Evolutionary conservation across 2,888 invertebrate species (phyloP), one percentile per base, ranked within the genome.

Genomic region (Aspidapion aeneum): DNA sequence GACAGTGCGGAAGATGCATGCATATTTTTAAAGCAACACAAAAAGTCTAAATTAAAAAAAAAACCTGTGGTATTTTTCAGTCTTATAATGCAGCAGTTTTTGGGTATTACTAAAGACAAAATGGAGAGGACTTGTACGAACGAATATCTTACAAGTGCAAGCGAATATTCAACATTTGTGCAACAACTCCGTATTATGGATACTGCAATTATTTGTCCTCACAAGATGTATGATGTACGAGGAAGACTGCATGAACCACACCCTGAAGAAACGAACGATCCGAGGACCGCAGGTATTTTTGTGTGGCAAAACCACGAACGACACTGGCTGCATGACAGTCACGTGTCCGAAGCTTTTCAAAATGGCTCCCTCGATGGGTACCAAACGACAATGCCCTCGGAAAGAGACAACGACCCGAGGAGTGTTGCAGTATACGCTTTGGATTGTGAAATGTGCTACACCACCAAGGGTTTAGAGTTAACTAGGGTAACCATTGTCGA

Each of bases 391-490:
- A 70, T 80, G 70, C 72, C 75, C 1, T 78, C 80, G 9, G 82
- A 83, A 50, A 71, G 63, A 51, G 77, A 77, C 18, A 75, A 78
- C 68, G 84, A 85, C 70, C n/a, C 76, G 0, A 81, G 84, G 12
- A 89, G 90, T 74, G 88, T 87, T 79, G 89, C 90, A 55, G 87
- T 96, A 17, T 98, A 88, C 79, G 93, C 97, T 16, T 81, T 98
- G 66, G 99, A 99, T 83, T 99, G 99, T 85, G 99, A 99, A 85
- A 98, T 98, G 98, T 94, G 95, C 77, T 96, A 96, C 76, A 98
- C 98, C 1, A 94, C 93, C 3, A 87, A 87, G 73, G 98, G 98
- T 2, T 83, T 91, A 68, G 98, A 98, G 82, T 82, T 98, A 69
- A 95, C 96, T 0, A 85, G 98, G 71, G 88, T 98, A 1, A 97